A percentile compares a stretch with the other conserved stretches of the same genome.
phyloP scores from a whole-genome alignment of 2,888 invertebrate species.

The Dolichopus griseipennis region DNA sequence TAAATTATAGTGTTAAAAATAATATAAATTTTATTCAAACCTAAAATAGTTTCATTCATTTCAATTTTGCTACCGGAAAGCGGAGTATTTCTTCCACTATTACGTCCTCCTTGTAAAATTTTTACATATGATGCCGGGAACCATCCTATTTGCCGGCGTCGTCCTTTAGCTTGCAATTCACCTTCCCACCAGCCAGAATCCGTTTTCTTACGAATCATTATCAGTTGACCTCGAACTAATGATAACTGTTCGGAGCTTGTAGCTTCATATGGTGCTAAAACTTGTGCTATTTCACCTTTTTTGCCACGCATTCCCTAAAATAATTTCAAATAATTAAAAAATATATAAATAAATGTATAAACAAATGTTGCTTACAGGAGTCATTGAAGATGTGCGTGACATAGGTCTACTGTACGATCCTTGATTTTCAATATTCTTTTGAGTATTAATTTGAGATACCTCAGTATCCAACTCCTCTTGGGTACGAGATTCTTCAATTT shows the following conservation, averaged over 20 bases:
- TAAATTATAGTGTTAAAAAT: not conserved
- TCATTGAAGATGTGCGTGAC: slow-evolving; percentile 45
- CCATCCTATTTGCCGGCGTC: slow-evolving; percentile 92
- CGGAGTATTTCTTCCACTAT: slow-evolving; percentile 65
- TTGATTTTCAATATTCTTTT: slow-evolving; percentile 37
- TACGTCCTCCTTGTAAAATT: slow-evolving; percentile 58
- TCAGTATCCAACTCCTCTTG: slow-evolving; percentile 43
- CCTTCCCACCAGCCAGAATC: slow-evolving; percentile 99
- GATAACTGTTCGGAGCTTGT: slow-evolving; percentile 87
- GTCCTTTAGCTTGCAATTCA: slow-evolving; percentile 85
- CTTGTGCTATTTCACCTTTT: slow-evolving; percentile 88
- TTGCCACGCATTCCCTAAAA: slow-evolving; percentile 55
- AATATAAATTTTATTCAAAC: slow-evolving; percentile 25
- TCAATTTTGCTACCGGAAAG: slow-evolving; percentile 62
- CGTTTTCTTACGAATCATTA: slow-evolving; percentile 94
- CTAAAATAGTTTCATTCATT: slow-evolving; percentile 43
- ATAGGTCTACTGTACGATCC: slow-evolving; percentile 42
- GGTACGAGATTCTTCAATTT: slow-evolving; percentile 36
- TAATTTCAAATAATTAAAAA: slow-evolving; percentile 15
- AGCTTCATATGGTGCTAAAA: slow-evolving; percentile 86
- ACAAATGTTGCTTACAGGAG: slow-evolving; percentile 34
- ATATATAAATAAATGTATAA: slow-evolving; percentile 9
- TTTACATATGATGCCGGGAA: slow-evolving; percentile 98
- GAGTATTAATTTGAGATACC: slow-evolving; percentile 44
- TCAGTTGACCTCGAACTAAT: slow-evolving; percentile 80